Percentiles rank a stretch among this genome's conserved stretches.
Conservation (phyloP, 2,113 vertebrate genomes). For the Orientallactaga bullata region DNA sequence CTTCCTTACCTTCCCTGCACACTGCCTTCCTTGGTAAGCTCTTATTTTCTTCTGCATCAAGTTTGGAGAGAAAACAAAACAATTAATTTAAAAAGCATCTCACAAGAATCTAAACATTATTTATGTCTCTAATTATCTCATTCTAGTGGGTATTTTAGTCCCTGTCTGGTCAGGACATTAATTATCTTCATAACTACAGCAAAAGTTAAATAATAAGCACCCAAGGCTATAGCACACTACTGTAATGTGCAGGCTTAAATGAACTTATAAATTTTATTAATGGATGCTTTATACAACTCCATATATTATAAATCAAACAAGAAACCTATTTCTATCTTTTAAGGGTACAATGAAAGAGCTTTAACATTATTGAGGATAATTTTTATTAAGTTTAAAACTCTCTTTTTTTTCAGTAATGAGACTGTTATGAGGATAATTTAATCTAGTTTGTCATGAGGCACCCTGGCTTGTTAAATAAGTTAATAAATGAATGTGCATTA, state of each 20-base stretch:
- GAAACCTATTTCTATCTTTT: slow-evolving; percentile 85
- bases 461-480: slow-evolving; percentile 90
- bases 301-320: slow-evolving; percentile 90
- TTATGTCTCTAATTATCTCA: slow-evolving; percentile 88
- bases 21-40: slow-evolving; percentile 67
- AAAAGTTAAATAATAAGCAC: slow-evolving; percentile 90
- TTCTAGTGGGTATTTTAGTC: slow-evolving; percentile 89
- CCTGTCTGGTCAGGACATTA: slow-evolving; percentile 87
- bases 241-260: slow-evolving; percentile 88
- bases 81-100: slow-evolving; percentile 86
- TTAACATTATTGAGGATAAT: slow-evolving; percentile 86
- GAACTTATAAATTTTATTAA: slow-evolving; percentile 91
- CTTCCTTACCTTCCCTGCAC: background rate
- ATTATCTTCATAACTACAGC: slow-evolving; percentile 91
- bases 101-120: slow-evolving; percentile 83
- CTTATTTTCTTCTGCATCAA: slow-evolving; percentile 73
- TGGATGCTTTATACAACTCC: slow-evolving; percentile 86
- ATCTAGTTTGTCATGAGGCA: slow-evolving; percentile 90
- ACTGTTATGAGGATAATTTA: slow-evolving; percentile 89
- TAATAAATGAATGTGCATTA: slow-evolving; percentile 92
- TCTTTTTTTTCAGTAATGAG: slow-evolving; percentile 85
- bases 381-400: slow-evolving; percentile 88
- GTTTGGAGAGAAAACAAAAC: slow-evolving; percentile 83
- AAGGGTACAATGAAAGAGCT: slow-evolving; percentile 84
- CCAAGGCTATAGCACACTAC: slow-evolving; percentile 82